phyloP scores from a whole-genome alignment of 2,113 vertebrate genomes.

The Addax nasomaculatus region DNA sequence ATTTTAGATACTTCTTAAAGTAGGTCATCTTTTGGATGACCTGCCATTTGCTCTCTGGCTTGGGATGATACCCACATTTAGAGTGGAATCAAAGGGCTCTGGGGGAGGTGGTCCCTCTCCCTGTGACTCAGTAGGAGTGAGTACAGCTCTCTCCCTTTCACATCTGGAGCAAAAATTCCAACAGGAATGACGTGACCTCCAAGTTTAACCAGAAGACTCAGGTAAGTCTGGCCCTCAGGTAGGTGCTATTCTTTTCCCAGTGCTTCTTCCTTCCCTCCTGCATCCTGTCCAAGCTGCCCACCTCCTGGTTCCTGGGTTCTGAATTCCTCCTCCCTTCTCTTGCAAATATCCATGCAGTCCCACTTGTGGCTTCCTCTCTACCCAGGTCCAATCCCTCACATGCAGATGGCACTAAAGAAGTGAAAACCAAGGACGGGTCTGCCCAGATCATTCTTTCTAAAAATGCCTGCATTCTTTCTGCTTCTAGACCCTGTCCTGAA shows the following conservation, averaged over 20 bases:
- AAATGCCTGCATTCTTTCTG: too few species aligned
- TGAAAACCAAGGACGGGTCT: too few species aligned
- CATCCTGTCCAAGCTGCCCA: too few species aligned
- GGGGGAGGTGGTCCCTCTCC: neutral
- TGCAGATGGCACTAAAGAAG: too few species aligned
- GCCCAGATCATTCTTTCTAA: too few species aligned
- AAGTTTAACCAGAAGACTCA: neutral
- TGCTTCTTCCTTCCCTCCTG: neutral
- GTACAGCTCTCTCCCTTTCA: neutral
- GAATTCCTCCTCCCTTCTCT: neutral
- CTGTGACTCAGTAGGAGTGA: fast-evolving
- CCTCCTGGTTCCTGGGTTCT: neutral
- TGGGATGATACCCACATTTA: too few species aligned
- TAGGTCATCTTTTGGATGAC: neutral
- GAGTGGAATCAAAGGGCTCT: neutral
- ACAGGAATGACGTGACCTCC: neutral
- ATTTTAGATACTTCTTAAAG: neutral
- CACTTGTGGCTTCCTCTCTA: too few species aligned
- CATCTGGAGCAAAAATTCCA: neutral
- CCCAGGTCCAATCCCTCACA: too few species aligned
- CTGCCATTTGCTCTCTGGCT: too few species aligned
- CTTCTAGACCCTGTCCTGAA: too few species aligned
- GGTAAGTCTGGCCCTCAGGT: fast-evolving
- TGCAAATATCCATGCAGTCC: neutral
- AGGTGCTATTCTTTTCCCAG: neutral